A percentile compares a stretch with the other conserved stretches of the same genome.
Evolutionary conservation across 2,113 vertebrate genomes (phyloP).

Genomic region (Columba livia): DNA sequence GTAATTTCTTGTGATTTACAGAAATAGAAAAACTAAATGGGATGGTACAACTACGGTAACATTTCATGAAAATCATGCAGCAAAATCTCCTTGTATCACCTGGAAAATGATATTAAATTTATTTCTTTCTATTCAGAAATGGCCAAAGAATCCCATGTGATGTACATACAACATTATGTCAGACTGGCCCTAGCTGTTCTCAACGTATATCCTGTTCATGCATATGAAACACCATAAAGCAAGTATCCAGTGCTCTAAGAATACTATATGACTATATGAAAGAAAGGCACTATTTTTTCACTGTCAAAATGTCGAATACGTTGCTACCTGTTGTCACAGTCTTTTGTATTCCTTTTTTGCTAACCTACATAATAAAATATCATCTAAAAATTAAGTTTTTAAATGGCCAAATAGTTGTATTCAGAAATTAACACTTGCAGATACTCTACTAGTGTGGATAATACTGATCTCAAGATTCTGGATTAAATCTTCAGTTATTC

Average conservation of each 20-base stretch:
- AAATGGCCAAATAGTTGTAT: not conserved
- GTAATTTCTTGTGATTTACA: not conserved
- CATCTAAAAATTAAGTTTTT: not conserved
- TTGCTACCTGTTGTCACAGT: not conserved
- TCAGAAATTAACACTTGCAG: not conserved
- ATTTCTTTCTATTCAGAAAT: not conserved
- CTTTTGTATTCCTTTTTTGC: not conserved
- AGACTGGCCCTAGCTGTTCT: not conserved
- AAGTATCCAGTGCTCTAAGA: not conserved
- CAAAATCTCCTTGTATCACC: not conserved
- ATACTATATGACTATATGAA: not conserved
- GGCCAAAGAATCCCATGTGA: not conserved
- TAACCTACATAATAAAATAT: not conserved
- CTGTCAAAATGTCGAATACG: not conserved
- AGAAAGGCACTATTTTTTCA: not conserved
- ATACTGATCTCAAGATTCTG: not conserved
- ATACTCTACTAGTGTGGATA: not conserved
- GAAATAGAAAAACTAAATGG: not conserved
- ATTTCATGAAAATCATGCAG: not conserved
- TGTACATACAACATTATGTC: not conserved
- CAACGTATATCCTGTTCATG: not conserved
- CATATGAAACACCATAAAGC: not conserved
- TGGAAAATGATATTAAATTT: not conserved
- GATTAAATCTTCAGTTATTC: not conserved
- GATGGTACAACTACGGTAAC: not conserved